Conservation (phyloP, 1,140 invertebrate genomes). For the Campoletis sonorensis region DNA sequence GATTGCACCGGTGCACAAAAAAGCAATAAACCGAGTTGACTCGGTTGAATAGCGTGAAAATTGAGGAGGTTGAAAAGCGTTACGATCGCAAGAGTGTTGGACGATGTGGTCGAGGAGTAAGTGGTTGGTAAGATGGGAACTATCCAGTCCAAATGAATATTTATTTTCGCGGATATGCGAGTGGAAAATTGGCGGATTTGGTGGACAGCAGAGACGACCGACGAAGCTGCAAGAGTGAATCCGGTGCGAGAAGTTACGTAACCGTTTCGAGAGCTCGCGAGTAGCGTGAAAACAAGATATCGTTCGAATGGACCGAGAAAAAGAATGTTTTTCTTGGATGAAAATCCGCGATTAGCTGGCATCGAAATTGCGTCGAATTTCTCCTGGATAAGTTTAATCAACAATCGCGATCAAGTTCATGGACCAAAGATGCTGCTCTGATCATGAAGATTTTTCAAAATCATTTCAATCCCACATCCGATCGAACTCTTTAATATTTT, state of each 20-base stretch:
- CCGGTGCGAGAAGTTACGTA: not conserved
- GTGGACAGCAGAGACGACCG: not conserved
- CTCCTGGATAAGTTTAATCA: not conserved
- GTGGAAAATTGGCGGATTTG: not conserved
- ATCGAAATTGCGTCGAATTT: not conserved
- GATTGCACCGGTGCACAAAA: too few relatives aligned
- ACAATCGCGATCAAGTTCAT: not conserved
- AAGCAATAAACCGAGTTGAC: too few relatives aligned
- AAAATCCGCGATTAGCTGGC: not conserved
- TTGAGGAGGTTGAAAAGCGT: not conserved
- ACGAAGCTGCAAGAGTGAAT: not conserved
- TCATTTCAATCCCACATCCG: too few relatives aligned
- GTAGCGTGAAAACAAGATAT: not conserved
- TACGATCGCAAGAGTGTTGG: not conserved
- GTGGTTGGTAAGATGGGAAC: not conserved
- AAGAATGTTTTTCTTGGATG: not conserved
- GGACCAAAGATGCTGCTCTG: not conserved
- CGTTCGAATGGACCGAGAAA: not conserved
- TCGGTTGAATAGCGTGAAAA: not conserved
- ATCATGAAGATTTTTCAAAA: not conserved
- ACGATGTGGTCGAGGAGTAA: not conserved
- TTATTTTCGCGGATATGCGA: constrained; percentile 9
- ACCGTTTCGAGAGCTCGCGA: not conserved
- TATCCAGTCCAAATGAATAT: constrained; percentile 3
- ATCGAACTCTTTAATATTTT: too few relatives aligned